Percentiles rank a stretch among this genome's conserved stretches.
These are phyloP conservation scores for Lontra canadensis DNA, from an alignment of 2,113 vertebrate species.

Conservation along the genomic window DNA sequence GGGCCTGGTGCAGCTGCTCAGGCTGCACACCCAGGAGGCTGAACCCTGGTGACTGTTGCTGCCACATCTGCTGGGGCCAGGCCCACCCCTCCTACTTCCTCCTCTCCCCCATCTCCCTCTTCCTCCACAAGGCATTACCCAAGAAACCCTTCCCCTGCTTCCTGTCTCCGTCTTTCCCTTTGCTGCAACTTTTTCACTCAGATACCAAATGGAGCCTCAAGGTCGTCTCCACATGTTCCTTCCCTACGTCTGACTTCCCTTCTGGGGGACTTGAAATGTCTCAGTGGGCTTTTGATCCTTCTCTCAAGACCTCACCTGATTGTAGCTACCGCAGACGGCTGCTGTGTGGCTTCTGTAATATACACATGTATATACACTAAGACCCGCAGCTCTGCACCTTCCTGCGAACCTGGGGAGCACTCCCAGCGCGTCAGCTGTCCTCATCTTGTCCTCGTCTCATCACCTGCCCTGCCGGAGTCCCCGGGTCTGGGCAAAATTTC, in stretches of 20 bases:
- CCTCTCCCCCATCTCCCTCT: neutral
- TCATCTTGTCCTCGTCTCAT: neutral
- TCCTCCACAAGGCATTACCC: neutral
- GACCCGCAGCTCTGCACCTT: neutral
- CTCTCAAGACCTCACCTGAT: neutral
- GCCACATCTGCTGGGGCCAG: rapidly evolving
- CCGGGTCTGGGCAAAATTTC: neutral
- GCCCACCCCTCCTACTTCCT: rapidly evolving
- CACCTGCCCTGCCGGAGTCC: neutral
- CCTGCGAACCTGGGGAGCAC: neutral
- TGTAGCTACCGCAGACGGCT: neutral
- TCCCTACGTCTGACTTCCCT: neutral
- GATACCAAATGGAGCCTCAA: neutral
- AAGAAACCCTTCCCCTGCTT: neutral
- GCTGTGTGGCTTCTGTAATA: neutral
- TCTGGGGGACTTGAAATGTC: neutral
- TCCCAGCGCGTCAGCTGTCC: neutral
- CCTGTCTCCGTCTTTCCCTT: neutral
- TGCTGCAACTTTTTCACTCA: neutral
- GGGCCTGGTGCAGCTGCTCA: rapidly evolving
- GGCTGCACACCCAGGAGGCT: too few species aligned
- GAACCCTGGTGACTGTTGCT: neutral
- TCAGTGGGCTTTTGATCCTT: neutral
- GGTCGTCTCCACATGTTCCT: neutral
- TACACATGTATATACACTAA: neutral